Conservation (phyloP, 1,140 invertebrate species). For the Hermetia illucens region DNA sequence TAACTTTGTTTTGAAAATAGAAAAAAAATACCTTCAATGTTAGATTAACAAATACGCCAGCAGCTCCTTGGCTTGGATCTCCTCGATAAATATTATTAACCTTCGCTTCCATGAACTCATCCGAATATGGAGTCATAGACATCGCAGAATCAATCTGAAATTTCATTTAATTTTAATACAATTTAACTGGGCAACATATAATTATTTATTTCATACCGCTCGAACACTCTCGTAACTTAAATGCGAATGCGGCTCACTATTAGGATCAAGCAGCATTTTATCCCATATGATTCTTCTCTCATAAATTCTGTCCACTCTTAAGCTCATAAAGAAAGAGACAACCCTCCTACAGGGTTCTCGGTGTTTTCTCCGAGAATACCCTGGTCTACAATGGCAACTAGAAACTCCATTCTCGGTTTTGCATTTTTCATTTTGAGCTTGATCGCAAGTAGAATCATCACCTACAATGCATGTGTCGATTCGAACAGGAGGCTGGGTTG, state of each 20-base stretch:
- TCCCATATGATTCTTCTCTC: constrained; percentile 65
- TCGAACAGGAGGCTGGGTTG: constrained; percentile 49
- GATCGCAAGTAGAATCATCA: constrained; percentile 82
- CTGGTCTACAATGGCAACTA: constrained; percentile 76
- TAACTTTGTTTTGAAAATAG: too few species aligned
- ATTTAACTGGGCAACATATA: constrained; percentile 7
- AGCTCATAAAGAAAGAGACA: constrained; percentile 61
- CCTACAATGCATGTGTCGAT: constrained; percentile 92
- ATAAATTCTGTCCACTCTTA: constrained; percentile 70
- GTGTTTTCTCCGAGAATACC: constrained; percentile 63
- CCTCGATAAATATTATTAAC: constrained; percentile 71
- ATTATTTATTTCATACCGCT: constrained; percentile 62
- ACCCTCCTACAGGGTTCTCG: constrained; percentile 66
- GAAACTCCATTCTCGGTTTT: constrained; percentile 80
- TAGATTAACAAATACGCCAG: constrained; percentile 67
- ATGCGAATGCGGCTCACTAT: constrained; percentile 66
- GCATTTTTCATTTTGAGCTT: constrained; percentile 73
- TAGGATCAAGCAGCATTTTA: constrained; percentile 51
- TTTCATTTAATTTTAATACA: constrained; percentile 8
- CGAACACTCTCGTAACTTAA: constrained; percentile 68
- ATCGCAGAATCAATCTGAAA: constrained; percentile 71
- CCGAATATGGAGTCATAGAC: constrained; percentile 77
- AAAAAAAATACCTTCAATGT: constrained; percentile 62
- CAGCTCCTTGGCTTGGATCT: constrained; percentile 45
- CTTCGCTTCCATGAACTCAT: constrained; percentile 64